Evolutionary conservation across 2,888 invertebrate species (phyloP), one percentile per base, ranked within the genome.

Genomic region (Cephalotes varians): DNA sequence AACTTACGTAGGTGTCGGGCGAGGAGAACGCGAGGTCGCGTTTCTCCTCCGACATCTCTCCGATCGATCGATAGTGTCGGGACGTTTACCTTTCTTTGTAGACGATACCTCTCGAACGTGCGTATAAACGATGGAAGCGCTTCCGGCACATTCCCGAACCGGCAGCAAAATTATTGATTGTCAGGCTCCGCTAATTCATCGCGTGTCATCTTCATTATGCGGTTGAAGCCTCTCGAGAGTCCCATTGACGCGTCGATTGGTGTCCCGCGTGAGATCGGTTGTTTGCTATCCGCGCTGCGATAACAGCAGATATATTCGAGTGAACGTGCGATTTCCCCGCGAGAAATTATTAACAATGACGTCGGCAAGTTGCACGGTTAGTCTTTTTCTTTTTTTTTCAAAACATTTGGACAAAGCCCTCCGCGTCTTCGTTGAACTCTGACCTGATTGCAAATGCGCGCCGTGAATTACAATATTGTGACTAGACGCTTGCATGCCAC

Each of bases 1-100:
- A 56, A 77, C 79, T 86, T 82, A 91, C 91, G 91, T 92, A 88
- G 92, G 92, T 90, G 91, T 86, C 81, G 74, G 84, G 84, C 88
- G 88, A 90, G 82, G 69, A 73, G 85, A 84, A 86, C 86, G 74
- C 65, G 87, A 86, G 88, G 86, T 89, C 88, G 86, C 85, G 83
- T 86, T 84, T 86, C 85, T 62, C 72, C 34, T n/a, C 64, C n/a
- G n/a, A n/a, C n/a, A n/a, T n/a, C n/a, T n/a, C n/a, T n/a, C n/a
- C 74, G 88, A 85, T 89, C 87, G 89, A 86, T 89, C 86, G 88
- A 87, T 87, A 1, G 60, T 87, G 90, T 88, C 85, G 87, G 77
- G 81, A 87, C 82, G 74, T 60, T 83, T 81, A 25, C 76, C 71
- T 81, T 79, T 60, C 49, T 49, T 71, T 56, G 31, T 64, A 44